Evolutionary conservation across 92 coral and sea anemone species (phyloP), one percentile per base, ranked within the genome.

Genomic region (Palythoa grandis): DNA sequence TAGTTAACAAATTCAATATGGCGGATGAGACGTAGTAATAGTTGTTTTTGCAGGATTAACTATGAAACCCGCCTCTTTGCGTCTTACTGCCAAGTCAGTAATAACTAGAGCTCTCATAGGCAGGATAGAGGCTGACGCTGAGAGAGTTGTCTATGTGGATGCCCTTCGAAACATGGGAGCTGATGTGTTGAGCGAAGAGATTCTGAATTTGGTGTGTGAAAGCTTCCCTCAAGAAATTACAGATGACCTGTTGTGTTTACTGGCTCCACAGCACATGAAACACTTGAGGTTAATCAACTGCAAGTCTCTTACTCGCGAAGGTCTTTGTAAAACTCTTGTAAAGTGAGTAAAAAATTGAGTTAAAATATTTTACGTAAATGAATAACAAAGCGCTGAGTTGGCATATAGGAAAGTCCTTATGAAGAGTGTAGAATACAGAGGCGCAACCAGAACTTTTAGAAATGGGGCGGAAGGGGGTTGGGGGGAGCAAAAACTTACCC

Each of bases 41-140:
- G 50, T 43, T 1, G 50, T 43, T 3, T 43, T 43, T 43, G 50
- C 9, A 1, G 6, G 1, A 8, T 43, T 43, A 60, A 60, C 20
- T 78, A 94, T 94, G 98, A 83, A 77, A 60, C 94, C 94, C 10
- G 88, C 94, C 3, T 72, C 87, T 8, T 82, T 94, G 74, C 90
- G 92, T 24, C 78, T 57, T 47, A 74, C 92, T 56, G 91, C 91
- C 11, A 88, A 92, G 71, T 76, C 89, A 65, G 79, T 74, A 47
- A 91, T 94, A 63, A 52, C 86, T 20, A 90, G 91, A 48, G 85
- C 87, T 65, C 91, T 94, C 74, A 91, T 87, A 13, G 78, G 95
- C 63, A 88, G 86, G 72, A 24, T 77, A 71, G 91, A 85, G 11
- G 70, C 82, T 35, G 87, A 88, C 69, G 20, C 52, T 29, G 92